A percentile compares a stretch with the other conserved stretches of the same genome.
Evolutionary conservation across 2,797 vertebrate genomes (phyloP).

Genomic region (Emys orbicularis): DNA sequence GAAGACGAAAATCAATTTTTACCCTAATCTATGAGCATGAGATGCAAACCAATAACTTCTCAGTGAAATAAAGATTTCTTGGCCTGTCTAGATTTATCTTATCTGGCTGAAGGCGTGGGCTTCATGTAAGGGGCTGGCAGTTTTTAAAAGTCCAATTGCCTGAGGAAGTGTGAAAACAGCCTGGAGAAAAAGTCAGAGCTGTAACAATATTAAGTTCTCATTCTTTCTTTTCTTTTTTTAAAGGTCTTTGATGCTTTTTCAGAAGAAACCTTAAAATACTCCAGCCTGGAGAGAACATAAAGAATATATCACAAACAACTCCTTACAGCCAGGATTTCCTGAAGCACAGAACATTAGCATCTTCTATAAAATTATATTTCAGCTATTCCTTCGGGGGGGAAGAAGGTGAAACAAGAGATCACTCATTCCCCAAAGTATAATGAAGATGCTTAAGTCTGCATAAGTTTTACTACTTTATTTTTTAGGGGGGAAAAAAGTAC

Average conservation of each 20-base stretch:
- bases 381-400: background rate
- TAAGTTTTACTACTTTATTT: accelerated
- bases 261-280: conserved; percentile 4
- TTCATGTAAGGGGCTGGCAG: conserved; percentile 48
- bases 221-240: background rate
- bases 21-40: conserved; percentile 58
- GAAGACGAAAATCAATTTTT: conserved; percentile 73
- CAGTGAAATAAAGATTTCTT: conserved; percentile 78
- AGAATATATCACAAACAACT: background rate
- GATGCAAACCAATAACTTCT: conserved; percentile 60
- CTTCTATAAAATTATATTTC: background rate
- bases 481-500: too few relatives aligned
- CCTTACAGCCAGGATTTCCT: background rate
- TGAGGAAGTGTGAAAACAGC: conserved; percentile 71
- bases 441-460: background rate
- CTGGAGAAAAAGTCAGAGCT: conserved; percentile 30
- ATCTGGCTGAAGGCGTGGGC: conserved; percentile 57
- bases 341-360: background rate
- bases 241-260: conserved; percentile 1
- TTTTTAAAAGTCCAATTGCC: conserved; percentile 64
- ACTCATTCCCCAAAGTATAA: background rate
- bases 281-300: background rate
- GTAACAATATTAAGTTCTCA: background rate
- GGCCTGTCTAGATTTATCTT: conserved; percentile 70
- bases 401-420: background rate